Conservation (phyloP, 2,113 vertebrate genomes). For the Haemorhous mexicanus region DNA sequence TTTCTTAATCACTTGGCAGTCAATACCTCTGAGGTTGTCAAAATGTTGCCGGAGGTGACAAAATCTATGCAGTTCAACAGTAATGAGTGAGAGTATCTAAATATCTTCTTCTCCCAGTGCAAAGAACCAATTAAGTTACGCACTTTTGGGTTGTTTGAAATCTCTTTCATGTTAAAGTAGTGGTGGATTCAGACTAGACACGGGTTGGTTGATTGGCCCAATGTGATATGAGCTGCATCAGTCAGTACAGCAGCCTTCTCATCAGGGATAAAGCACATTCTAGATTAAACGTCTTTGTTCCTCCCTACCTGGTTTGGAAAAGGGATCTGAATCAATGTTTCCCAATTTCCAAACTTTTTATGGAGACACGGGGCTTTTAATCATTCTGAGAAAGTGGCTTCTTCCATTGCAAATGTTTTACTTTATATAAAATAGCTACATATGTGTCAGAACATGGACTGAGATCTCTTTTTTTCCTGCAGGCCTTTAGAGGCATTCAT, state of each 20-base stretch:
- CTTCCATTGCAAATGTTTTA: not conserved
- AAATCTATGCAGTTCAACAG: not conserved
- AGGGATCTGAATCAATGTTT: not conserved
- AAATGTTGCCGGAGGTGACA: not conserved
- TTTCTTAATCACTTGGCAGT: not conserved
- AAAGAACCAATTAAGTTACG: not conserved
- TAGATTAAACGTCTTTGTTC: not conserved
- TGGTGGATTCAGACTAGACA: not conserved
- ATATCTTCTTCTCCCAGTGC: not conserved
- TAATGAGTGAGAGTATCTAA: not conserved
- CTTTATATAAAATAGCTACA: not conserved
- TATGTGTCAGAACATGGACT: not conserved
- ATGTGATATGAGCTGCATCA: not conserved
- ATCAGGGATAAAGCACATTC: not conserved
- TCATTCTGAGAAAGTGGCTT: not conserved
- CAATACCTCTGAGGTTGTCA: not conserved
- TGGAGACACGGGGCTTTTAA: not conserved
- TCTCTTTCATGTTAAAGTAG: not conserved
- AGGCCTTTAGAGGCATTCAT: not conserved
- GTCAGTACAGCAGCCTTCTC: not conserved
- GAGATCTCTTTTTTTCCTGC: not conserved
- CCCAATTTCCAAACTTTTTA: not conserved
- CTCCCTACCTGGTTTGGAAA: not conserved
- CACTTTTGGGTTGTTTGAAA: not conserved
- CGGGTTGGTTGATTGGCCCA: not conserved